Evolutionary conservation across 2,113 vertebrate genomes (phyloP).

Genomic region (Gavia stellata): DNA sequence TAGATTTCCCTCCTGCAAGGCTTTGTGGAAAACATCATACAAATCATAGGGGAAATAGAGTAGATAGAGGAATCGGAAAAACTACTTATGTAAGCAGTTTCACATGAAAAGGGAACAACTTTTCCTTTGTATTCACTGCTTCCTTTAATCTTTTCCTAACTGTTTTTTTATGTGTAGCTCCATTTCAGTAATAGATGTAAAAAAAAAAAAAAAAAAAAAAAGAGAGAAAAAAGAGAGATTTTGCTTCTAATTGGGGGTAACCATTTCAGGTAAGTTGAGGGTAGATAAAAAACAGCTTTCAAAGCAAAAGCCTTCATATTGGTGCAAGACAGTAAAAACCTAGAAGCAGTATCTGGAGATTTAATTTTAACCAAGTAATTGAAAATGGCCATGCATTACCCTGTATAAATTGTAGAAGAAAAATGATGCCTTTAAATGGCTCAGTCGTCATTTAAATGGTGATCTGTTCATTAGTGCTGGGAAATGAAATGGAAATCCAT

Average conservation of each 20-base stretch:
- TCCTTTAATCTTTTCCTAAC: neutral
- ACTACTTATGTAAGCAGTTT: neutral
- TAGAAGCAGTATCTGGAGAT: slow-evolving; percentile 30
- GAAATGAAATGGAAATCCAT: slow-evolving; percentile 67
- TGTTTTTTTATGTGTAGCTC: neutral
- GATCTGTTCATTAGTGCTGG: slow-evolving; percentile 65
- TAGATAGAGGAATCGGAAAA: neutral
- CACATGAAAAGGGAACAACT: neutral
- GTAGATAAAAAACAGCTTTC: neutral
- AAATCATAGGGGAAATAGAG: neutral
- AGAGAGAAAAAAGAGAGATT: neutral
- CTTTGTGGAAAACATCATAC: neutral
- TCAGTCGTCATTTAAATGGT: slow-evolving; percentile 39
- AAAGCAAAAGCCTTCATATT: slow-evolving; percentile 7
- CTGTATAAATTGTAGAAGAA: slow-evolving; percentile 54
- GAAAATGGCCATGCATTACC: slow-evolving; percentile 54
- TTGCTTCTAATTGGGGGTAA: neutral
- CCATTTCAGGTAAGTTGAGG: neutral
- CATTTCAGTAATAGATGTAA: neutral
- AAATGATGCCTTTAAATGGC: slow-evolving; percentile 49
- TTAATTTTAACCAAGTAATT: slow-evolving; percentile 65
- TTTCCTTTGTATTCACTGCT: neutral
- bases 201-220: neutral
- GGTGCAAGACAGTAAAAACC: slow-evolving; percentile 33
- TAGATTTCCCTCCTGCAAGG: neutral